phyloP scores from a whole-genome alignment of 2,888 invertebrate genomes.

The Diadegma fenestrale region DNA sequence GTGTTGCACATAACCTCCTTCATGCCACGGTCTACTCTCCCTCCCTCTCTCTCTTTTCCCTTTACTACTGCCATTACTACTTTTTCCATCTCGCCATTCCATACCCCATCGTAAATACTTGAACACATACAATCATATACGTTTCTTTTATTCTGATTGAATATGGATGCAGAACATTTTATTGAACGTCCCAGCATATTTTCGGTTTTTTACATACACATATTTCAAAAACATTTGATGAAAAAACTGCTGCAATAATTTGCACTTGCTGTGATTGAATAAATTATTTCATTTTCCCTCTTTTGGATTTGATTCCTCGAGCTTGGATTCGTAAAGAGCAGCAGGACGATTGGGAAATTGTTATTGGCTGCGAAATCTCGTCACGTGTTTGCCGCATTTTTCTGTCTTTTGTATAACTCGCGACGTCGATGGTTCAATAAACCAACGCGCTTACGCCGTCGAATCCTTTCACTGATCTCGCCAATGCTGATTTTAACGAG shows the following conservation, averaged over 20 bases:
- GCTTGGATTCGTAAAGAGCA: neutral
- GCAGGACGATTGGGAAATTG: neutral
- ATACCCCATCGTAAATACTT: conserved; percentile 15
- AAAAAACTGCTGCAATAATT: neutral
- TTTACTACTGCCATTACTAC: conserved; percentile 13
- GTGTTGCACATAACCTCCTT: conserved; percentile 54
- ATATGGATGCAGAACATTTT: neutral
- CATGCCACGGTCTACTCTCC: conserved; percentile 20
- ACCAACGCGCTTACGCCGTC: conserved; percentile 27
- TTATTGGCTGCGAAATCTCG: neutral
- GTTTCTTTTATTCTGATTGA: neutral
- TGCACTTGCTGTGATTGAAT: neutral
- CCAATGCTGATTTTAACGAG: conserved; percentile 66
- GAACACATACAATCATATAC: neutral
- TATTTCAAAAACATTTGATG: neutral
- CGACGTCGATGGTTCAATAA: conserved; percentile 11
- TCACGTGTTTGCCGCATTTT: conserved; percentile 14
- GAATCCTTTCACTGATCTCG: conserved; percentile 52
- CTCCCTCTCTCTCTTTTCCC: conserved; percentile 13
- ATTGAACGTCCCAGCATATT: neutral
- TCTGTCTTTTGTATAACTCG: neutral
- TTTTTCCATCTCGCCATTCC: neutral
- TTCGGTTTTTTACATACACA: neutral
- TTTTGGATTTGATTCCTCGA: neutral
- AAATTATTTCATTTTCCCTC: neutral